Conservation (phyloP, 2,113 vertebrate genomes). For the Regulus satrapa region DNA sequence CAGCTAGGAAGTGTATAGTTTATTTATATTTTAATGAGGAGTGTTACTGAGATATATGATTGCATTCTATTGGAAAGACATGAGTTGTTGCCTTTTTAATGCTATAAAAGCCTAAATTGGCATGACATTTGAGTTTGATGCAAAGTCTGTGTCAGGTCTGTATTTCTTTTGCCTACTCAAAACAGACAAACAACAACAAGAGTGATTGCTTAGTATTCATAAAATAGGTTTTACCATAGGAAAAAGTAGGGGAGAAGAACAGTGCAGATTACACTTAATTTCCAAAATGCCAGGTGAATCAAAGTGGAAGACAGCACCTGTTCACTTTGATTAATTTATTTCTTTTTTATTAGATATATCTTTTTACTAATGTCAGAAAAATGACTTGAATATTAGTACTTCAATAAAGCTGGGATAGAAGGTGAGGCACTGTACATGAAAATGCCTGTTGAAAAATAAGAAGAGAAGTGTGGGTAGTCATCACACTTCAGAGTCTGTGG, state of each 20-base stretch:
- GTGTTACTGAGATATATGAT: background rate
- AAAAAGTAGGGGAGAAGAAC: background rate
- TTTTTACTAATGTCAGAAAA: background rate
- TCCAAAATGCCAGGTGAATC: background rate
- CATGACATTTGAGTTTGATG: background rate
- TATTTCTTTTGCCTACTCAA: background rate
- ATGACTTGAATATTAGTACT: background rate
- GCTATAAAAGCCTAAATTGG: background rate
- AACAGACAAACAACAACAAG: background rate
- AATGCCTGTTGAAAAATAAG: background rate
- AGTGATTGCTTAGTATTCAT: background rate
- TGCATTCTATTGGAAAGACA: background rate
- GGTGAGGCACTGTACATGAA: background rate
- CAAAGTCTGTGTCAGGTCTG: background rate
- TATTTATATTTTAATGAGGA: background rate
- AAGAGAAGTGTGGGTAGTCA: background rate
- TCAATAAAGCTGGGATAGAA: background rate
- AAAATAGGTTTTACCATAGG: background rate
- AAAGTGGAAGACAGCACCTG: background rate
- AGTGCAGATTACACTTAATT: background rate
- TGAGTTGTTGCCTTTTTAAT: background rate
- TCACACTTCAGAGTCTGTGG: background rate
- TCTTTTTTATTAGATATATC: background rate
- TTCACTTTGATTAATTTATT: background rate
- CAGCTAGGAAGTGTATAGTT: background rate